phyloP scores from a whole-genome alignment of 2,888 invertebrate genomes.

The Apeira syringaria region DNA sequence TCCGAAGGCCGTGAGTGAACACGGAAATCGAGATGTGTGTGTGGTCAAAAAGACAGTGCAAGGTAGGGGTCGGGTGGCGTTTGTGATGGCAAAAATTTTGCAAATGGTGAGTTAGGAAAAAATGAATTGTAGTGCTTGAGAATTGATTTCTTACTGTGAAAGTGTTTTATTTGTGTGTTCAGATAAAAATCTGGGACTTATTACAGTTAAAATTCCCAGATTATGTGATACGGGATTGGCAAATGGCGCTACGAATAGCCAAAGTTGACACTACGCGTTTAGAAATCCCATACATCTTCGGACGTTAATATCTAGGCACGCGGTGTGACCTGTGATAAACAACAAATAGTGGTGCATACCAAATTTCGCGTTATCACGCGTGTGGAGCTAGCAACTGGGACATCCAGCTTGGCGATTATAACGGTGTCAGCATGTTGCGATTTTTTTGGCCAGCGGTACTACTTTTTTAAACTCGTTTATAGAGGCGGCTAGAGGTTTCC shows the following conservation, averaged over 20 bases:
- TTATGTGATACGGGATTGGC: constrained; percentile 78
- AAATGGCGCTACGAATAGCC: constrained; percentile 83
- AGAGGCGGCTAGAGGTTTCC: constrained; percentile 82
- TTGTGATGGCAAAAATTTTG: constrained; percentile 91
- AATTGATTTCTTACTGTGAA: constrained; percentile 65
- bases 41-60: constrained; percentile 88
- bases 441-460: constrained; percentile 84
- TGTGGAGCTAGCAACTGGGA: constrained; percentile 78
- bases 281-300: constrained; percentile 71
- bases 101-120: constrained; percentile 89
- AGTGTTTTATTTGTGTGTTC: constrained; percentile 68
- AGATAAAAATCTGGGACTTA: constrained; percentile 68
- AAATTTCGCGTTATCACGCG: constrained; percentile 68
- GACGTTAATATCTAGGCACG: constrained; percentile 67
- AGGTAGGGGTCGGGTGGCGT: constrained; percentile 91
- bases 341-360: constrained; percentile 75
- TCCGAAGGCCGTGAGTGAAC: constrained; percentile 86
- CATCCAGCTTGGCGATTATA: constrained; percentile 84
- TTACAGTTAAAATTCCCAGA: constrained; percentile 70
- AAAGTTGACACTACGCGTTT: constrained; percentile 84
- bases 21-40: constrained; percentile 84
- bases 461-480: constrained; percentile 84
- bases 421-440: constrained; percentile 85
- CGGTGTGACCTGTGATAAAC: constrained; percentile 70
- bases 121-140: constrained; percentile 63